Percentiles rank a stretch among this genome's conserved stretches.
These are phyloP conservation scores for Ammodytes marinus DNA, from an alignment of 2,113 vertebrate species.

Conservation along the genomic window DNA sequence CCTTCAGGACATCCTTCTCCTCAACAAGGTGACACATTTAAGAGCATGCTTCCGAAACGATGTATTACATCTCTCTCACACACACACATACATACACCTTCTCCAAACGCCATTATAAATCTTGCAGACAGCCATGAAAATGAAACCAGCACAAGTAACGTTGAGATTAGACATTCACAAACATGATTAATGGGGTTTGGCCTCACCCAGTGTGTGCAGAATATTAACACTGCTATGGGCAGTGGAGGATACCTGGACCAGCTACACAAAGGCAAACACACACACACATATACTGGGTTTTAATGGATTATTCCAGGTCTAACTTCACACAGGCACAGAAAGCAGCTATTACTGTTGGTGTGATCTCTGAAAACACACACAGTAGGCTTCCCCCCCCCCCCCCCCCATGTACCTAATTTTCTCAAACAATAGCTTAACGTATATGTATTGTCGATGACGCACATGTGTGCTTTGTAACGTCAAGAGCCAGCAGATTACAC, in stretches of 20 bases:
- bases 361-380: conserved; percentile 37
- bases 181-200: conserved; percentile 83
- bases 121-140: conserved; percentile 84
- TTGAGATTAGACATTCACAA: conserved; percentile 85
- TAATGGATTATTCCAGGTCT: conserved; percentile 45
- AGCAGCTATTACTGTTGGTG: conserved; percentile 28
- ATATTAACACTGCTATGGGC: conserved; percentile 78
- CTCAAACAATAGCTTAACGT: background rate
- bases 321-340: conserved; percentile 28
- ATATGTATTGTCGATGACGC: background rate
- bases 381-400: conserved; percentile 10
- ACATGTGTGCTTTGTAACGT: conserved; percentile 5
- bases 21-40: conserved; percentile 75
- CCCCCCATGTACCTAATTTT: background rate
- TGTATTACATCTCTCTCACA: conserved; percentile 49
- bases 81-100: conserved; percentile 41
- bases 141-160: conserved; percentile 82
- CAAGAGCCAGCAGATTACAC: background rate
- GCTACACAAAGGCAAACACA: conserved; percentile 31
- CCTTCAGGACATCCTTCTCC: conserved; percentile 54
- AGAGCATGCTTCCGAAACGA: conserved; percentile 65
- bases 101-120: conserved; percentile 82
- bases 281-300: conserved; percentile 33
- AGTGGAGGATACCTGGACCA: conserved; percentile 65
- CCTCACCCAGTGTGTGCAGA: conserved; percentile 73